A percentile compares a stretch with the other conserved stretches of the same genome.
Conservation (phyloP, 2,797 vertebrate species). For the Crax fasciolata region DNA sequence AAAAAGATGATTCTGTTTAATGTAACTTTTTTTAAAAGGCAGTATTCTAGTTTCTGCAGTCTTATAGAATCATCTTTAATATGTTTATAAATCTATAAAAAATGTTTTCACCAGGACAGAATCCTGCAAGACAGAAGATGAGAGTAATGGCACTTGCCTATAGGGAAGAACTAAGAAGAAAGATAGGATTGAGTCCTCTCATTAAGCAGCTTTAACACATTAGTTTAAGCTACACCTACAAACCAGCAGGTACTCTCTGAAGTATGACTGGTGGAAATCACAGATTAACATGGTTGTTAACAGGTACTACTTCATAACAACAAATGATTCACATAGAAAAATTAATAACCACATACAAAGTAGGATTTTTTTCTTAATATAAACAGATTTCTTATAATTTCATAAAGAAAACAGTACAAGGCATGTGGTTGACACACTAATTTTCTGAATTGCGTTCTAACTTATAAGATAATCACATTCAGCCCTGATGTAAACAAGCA, state of each 20-base stretch:
- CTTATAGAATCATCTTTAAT: background rate
- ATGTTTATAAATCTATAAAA: background rate
- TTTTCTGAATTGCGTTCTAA: slow-evolving; percentile 7
- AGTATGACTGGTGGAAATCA: background rate
- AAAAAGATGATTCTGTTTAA: background rate
- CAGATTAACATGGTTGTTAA: background rate
- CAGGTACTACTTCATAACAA: background rate
- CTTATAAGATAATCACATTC: background rate
- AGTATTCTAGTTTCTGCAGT: background rate
- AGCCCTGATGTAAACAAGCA: background rate
- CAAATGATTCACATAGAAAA: background rate
- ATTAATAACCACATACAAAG: background rate
- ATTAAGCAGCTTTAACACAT: background rate
- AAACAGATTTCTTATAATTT: background rate
- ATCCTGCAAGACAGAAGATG: background rate
- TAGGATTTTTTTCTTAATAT: background rate
- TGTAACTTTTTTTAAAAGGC: background rate
- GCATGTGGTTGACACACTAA: background rate
- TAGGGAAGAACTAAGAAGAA: background rate
- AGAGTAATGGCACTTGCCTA: background rate
- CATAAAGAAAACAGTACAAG: background rate
- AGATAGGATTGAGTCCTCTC: background rate
- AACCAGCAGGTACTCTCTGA: background rate
- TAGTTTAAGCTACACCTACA: background rate
- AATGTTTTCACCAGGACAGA: background rate